Evolutionary conservation across 2,888 invertebrate genomes (phyloP).

Genomic region (Amphipyra berbera): DNA sequence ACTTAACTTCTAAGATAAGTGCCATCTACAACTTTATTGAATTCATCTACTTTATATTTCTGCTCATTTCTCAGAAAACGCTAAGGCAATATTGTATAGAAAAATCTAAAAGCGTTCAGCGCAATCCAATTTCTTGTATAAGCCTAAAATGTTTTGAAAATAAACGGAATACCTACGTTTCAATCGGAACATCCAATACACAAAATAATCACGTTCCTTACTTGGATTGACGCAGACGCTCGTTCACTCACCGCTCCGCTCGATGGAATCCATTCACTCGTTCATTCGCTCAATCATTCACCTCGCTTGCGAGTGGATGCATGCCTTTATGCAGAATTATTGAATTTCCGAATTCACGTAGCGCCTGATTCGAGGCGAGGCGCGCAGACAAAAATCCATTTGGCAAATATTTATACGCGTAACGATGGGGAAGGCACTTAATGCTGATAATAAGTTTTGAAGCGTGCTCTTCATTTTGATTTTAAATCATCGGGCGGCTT

Average conservation of each 20-base stretch:
- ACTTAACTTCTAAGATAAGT: slow-evolving; percentile 21
- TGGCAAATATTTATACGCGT: slow-evolving; percentile 71
- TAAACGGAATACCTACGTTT: slow-evolving; percentile 68
- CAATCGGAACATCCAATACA: slow-evolving; percentile 69
- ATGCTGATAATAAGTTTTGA: slow-evolving; percentile 56
- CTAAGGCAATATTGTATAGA: slow-evolving; percentile 52
- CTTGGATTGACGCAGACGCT: slow-evolving; percentile 67
- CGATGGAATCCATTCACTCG: slow-evolving; percentile 75
- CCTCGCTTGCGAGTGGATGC: slow-evolving; percentile 74
- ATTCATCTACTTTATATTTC: slow-evolving; percentile 34
- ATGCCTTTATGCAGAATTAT: slow-evolving; percentile 82
- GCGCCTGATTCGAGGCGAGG: slow-evolving; percentile 60
- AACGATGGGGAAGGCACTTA: slow-evolving; percentile 57
- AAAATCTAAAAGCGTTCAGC: slow-evolving; percentile 60
- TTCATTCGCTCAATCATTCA: slow-evolving; percentile 80
- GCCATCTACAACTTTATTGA: slow-evolving; percentile 36
- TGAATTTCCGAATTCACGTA: slow-evolving; percentile 78
- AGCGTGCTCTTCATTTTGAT: slow-evolving; percentile 43
- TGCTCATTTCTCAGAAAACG: slow-evolving; percentile 29
- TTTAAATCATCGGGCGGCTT: slow-evolving; percentile 27
- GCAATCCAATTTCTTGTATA: slow-evolving; percentile 63
- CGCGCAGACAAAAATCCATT: slow-evolving; percentile 73
- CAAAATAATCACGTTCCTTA: slow-evolving; percentile 77
- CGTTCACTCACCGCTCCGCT: slow-evolving; percentile 65
- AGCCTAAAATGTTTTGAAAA: slow-evolving; percentile 67